phyloP scores from a whole-genome alignment of 2,797 vertebrate genomes.

The Phoebastria nigripes region DNA sequence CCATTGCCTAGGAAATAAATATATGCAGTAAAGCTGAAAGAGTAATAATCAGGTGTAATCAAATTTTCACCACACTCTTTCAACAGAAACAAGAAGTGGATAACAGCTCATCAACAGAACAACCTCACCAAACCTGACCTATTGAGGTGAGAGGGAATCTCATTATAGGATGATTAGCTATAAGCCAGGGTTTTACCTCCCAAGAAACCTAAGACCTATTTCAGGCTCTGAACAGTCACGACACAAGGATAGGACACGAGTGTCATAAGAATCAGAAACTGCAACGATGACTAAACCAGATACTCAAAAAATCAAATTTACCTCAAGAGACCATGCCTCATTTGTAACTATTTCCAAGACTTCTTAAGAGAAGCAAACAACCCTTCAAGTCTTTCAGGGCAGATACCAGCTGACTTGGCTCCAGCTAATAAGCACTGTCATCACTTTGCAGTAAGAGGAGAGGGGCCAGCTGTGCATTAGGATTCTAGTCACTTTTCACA shows the following conservation, averaged over 20 bases:
- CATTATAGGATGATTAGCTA: background rate
- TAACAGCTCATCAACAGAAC: background rate
- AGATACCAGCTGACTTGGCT: background rate
- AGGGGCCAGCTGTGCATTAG: background rate
- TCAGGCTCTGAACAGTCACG: background rate
- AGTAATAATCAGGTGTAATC: background rate
- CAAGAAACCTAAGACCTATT: background rate
- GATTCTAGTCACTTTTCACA: background rate
- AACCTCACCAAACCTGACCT: background rate
- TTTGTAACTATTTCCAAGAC: background rate
- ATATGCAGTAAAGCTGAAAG: background rate
- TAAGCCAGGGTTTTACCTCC: background rate
- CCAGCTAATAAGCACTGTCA: background rate
- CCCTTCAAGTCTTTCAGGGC: background rate
- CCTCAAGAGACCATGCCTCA: background rate
- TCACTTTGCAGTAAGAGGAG: background rate
- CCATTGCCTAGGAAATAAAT: background rate
- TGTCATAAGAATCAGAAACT: background rate
- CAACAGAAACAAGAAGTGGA: background rate
- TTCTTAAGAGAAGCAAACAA: background rate
- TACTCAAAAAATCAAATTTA: background rate
- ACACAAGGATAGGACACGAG: background rate
- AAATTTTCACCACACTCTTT: background rate
- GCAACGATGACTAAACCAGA: background rate
- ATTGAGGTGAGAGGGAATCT: background rate